These are phyloP conservation scores for Cremastinae sp. DNA, from an alignment of 2,888 invertebrate species.

Conservation along the genomic window DNA sequence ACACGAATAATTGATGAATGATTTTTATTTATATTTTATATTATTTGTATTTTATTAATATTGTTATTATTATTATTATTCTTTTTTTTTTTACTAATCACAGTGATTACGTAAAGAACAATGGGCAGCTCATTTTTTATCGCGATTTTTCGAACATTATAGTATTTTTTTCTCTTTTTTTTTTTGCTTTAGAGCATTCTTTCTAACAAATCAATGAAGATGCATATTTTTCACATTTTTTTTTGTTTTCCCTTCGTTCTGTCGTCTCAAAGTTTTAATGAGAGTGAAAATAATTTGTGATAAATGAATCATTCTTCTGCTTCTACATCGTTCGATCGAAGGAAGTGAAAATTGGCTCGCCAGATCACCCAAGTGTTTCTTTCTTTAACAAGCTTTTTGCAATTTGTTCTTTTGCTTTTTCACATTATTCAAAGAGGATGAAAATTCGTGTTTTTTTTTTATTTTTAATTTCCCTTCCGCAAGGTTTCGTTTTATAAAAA, in stretches of 20 bases:
- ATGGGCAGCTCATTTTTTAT: constrained; percentile 48
- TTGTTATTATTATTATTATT: constrained; percentile 7
- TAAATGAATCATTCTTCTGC: not conserved
- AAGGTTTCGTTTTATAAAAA: constrained; percentile 51
- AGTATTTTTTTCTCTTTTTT: constrained; percentile 5
- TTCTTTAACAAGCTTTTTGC: constrained; percentile 4
- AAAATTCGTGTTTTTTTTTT: constrained; percentile 33
- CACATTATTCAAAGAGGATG: constrained; percentile 12
- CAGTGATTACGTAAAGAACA: constrained; percentile 52
- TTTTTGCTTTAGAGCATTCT: constrained; percentile 1
- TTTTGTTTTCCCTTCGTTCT: constrained; percentile 17
- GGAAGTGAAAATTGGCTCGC: constrained; percentile 49
- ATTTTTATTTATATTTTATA: constrained; percentile 10
- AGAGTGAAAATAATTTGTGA: constrained; percentile 44
- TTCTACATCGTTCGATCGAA: constrained; percentile 26
- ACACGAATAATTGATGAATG: constrained; percentile 47
- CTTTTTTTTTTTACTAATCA: constrained; percentile 36
- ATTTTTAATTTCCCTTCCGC: not conserved
- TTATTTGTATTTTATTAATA: not conserved
- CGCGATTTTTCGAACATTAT: constrained; percentile 42
- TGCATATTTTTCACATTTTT: not conserved
- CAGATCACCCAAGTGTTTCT: constrained; percentile 31
- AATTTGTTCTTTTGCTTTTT: constrained; percentile 3
- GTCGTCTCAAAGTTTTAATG: constrained; percentile 24
- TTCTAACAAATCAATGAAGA: constrained; percentile 34